phyloP scores from a whole-genome alignment of 2,797 vertebrate genomes.

The Cirrhinus molitorella region DNA sequence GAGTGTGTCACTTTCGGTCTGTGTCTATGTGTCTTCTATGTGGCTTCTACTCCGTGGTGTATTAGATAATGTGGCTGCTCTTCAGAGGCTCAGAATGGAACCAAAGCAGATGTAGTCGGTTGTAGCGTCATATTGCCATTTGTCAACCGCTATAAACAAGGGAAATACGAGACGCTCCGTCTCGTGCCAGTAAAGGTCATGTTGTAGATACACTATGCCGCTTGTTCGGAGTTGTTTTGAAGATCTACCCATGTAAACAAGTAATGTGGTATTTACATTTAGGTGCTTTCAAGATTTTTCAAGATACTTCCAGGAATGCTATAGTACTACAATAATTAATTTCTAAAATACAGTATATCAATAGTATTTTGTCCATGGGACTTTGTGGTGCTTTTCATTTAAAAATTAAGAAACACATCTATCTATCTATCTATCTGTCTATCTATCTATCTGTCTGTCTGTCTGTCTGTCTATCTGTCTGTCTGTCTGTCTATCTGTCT shows the following conservation, averaged over 20 bases:
- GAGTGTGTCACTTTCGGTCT: conserved; percentile 48
- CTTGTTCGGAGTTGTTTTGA: conserved; percentile 27
- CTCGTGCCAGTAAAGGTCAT: conserved; percentile 30
- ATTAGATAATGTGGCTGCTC: conserved; percentile 64
- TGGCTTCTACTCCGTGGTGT: conserved; percentile 53
- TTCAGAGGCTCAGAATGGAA: conserved; percentile 49
- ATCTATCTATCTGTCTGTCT: no score
- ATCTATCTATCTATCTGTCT: no score
- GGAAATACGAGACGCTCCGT: background rate
- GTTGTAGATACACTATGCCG: background rate
- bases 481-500: no score
- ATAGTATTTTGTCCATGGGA: background rate
- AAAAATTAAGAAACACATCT: background rate
- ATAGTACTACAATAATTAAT: background rate
- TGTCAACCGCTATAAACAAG: conserved; percentile 36
- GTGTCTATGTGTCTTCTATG: conserved; percentile 37
- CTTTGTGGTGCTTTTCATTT: background rate
- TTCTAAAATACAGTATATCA: background rate
- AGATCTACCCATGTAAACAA: background rate
- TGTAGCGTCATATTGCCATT: conserved; percentile 50
- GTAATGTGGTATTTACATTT: background rate
- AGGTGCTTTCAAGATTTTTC: background rate
- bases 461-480: no score
- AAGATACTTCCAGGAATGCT: background rate
- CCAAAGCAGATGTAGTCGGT: conserved; percentile 59